Evolutionary conservation across 2,113 vertebrate species (phyloP).

Genomic region (Osmerus mordax): DNA sequence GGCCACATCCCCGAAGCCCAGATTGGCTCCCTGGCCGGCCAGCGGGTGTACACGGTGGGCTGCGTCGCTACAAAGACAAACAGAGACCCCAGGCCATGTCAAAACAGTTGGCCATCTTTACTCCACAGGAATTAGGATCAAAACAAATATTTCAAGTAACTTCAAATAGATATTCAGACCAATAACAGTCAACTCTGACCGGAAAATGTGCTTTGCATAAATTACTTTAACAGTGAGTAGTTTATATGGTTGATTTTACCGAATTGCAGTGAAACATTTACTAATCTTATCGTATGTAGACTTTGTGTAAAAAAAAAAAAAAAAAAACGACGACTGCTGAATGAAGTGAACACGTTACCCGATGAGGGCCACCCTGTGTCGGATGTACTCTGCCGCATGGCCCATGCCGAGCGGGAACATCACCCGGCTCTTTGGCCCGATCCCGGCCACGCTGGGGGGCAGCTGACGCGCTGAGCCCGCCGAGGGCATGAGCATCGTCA

Average conservation of each 20-base stretch:
- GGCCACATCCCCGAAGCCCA: conserved; percentile 93
- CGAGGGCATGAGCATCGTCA: conserved; percentile 81
- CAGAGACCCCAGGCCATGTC: conserved; percentile 13
- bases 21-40: conserved; percentile 95
- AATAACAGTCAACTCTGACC: background rate
- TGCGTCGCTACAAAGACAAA: conserved; percentile 81
- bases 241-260: too few relatives aligned
- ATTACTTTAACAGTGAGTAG: too few relatives aligned
- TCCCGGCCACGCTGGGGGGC: conserved; percentile 85
- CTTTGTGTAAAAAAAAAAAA: too few relatives aligned
- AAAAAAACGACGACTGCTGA: too few relatives aligned
- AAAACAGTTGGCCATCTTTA: background rate
- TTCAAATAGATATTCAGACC: background rate
- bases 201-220: too few relatives aligned
- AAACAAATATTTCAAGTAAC: background rate
- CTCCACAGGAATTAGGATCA: background rate
- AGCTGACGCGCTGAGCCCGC: conserved; percentile 85
- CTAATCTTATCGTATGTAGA: too few relatives aligned
- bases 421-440: conserved; percentile 82
- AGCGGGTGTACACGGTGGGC: conserved; percentile 96
- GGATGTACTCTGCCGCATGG: conserved; percentile 88
- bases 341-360: conserved; percentile 74
- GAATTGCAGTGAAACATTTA: too few relatives aligned
- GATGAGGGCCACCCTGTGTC: conserved; percentile 86
- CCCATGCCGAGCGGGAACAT: conserved; percentile 90